A percentile compares a stretch with the other conserved stretches of the same genome.
phyloP scores from a whole-genome alignment of 2,888 invertebrate species.

The Latrodectus elegans region DNA sequence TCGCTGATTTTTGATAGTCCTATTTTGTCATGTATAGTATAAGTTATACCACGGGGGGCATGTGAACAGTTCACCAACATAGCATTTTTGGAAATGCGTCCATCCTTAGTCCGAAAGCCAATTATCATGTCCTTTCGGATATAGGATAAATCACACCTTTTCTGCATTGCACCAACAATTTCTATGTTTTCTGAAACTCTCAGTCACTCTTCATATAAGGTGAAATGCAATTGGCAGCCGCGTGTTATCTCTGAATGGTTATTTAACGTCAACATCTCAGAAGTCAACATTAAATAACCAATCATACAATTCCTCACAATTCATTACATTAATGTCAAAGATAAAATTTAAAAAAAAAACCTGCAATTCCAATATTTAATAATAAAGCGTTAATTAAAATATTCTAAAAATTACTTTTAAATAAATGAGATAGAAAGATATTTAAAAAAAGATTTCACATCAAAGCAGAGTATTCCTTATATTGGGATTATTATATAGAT shows the following conservation, averaged over 20 bases:
- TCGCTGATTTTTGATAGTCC: not conserved
- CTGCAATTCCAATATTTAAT: too few relatives aligned
- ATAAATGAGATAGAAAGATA: too few relatives aligned
- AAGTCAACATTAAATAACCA: not conserved
- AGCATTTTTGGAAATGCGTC: not conserved
- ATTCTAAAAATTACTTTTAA: too few relatives aligned
- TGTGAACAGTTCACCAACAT: not conserved
- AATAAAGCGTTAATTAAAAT: too few relatives aligned
- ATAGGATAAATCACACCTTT: not conserved
- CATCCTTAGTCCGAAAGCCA: not conserved
- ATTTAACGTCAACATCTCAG: not conserved
- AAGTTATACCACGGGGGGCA: not conserved
- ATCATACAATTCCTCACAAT: too few relatives aligned
- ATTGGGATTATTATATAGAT: too few relatives aligned
- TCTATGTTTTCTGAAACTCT: not conserved
- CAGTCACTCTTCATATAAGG: not conserved
- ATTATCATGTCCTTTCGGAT: conserved; percentile 1
- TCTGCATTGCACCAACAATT: not conserved
- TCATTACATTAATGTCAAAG: too few relatives aligned
- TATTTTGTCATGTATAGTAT: not conserved
- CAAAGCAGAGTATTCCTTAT: too few relatives aligned
- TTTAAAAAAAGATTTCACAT: too few relatives aligned
- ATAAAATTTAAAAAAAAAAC: too few relatives aligned
- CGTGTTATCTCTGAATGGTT: not conserved
- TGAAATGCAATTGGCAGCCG: not conserved